phyloP scores from a whole-genome alignment of 1,140 invertebrate species.

The Pseudomyrmex dendroicus region DNA sequence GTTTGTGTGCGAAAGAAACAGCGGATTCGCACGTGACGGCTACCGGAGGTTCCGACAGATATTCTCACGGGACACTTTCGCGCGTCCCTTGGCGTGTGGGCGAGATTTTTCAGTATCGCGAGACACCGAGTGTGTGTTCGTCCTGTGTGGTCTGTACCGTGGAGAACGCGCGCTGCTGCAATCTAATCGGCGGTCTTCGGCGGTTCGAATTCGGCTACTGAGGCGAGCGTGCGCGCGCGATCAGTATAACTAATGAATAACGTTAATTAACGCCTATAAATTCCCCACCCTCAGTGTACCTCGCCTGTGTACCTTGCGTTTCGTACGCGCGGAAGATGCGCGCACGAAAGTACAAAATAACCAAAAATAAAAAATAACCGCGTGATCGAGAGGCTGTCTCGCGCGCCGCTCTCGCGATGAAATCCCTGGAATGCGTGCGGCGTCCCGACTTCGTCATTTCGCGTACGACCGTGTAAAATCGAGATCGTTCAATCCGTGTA shows the following conservation, averaged over 20 bases:
- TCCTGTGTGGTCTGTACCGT: slow-evolving; percentile 62
- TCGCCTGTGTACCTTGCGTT: slow-evolving; percentile 14
- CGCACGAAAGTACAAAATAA: slow-evolving; percentile 30
- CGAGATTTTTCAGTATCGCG: slow-evolving; percentile 44
- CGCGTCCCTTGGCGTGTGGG: slow-evolving; percentile 39
- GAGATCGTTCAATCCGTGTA: slow-evolving; percentile 13
- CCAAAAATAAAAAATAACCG: background rate
- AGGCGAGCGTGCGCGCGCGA: slow-evolving; percentile 29
- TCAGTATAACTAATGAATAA: slow-evolving; percentile 69
- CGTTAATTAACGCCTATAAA: slow-evolving; percentile 75
- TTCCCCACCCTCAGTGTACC: slow-evolving; percentile 2
- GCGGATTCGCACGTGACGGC: background rate
- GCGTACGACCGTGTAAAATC: slow-evolving; percentile 44
- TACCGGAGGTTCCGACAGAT: background rate
- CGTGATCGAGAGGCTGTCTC: slow-evolving; percentile 59
- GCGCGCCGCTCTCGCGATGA: slow-evolving; percentile 51
- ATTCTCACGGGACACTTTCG: slow-evolving; percentile 18
- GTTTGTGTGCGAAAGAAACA: too few species aligned
- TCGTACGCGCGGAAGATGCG: background rate
- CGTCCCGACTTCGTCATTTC: slow-evolving; percentile 10
- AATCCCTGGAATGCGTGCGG: slow-evolving; percentile 63
- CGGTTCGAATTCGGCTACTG: slow-evolving; percentile 59
- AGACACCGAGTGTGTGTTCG: slow-evolving; percentile 14
- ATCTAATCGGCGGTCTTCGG: slow-evolving; percentile 63
- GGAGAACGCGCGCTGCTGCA: slow-evolving; percentile 37